Conservation (phyloP, 2,888 invertebrate genomes). For the Pocota personata region DNA sequence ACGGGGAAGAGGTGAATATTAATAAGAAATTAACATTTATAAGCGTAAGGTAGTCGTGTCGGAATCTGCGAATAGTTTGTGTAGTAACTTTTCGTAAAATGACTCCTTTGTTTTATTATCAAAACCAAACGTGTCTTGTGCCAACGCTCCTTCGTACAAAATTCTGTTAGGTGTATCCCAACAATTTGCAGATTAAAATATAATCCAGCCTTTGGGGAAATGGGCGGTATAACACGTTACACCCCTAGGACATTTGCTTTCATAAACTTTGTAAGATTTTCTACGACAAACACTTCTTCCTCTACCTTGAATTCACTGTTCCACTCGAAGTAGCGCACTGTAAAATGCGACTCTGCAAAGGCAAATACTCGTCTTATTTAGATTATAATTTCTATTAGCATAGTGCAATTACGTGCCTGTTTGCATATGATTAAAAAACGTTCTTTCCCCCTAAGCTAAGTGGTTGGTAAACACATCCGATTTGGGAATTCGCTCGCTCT, state of each 20-base stretch:
- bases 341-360: conserved; percentile 11
- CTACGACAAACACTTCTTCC: conserved; percentile 2
- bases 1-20: too few relatives aligned
- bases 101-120: too few relatives aligned
- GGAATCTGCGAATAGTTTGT: too few relatives aligned
- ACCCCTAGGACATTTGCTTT: background rate
- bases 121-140: too few relatives aligned
- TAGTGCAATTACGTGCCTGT: conserved; percentile 65
- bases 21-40: too few relatives aligned
- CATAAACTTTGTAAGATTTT: background rate
- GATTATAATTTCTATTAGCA: conserved; percentile 63
- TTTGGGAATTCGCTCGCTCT: conserved; percentile 26
- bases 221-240: background rate
- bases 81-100: too few relatives aligned
- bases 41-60: too few relatives aligned
- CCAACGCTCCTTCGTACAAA: too few relatives aligned
- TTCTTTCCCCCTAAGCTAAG: conserved; percentile 34
- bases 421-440: conserved; percentile 69
- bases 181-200: background rate
- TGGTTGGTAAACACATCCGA: conserved; percentile 60
- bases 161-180: background rate
- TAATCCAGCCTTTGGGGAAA: background rate
- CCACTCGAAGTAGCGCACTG: background rate
- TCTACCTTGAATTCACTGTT: conserved; percentile 42
- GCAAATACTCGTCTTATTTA: conserved; percentile 49